Conservation (phyloP, 2,797 vertebrate species). For the Tapera naevia region DNA sequence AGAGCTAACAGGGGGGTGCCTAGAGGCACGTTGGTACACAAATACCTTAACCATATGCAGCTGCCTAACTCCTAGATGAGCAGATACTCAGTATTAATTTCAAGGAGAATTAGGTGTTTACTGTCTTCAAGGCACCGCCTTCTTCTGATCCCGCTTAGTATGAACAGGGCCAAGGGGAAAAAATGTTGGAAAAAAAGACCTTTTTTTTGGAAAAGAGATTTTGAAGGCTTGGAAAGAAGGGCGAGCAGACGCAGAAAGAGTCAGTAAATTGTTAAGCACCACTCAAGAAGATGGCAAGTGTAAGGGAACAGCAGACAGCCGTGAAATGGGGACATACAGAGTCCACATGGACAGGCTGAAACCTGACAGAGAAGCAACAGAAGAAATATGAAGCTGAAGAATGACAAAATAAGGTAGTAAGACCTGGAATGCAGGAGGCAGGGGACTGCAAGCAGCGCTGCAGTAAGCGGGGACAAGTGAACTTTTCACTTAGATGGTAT, state of each 20-base stretch:
- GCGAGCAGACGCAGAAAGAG: background rate
- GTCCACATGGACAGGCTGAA: background rate
- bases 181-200: background rate
- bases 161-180: background rate
- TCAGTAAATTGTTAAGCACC: background rate
- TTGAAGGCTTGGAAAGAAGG: background rate
- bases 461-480: background rate
- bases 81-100: background rate
- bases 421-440: background rate
- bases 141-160: background rate
- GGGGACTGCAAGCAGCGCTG: background rate
- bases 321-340: background rate
- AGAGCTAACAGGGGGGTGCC: background rate
- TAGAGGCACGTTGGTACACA: background rate
- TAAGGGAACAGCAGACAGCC: background rate
- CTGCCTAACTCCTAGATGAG: background rate
- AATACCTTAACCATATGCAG: background rate
- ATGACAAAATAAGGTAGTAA: background rate
- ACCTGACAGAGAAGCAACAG: background rate
- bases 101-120: background rate
- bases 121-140: background rate
- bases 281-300: background rate
- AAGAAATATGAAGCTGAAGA: background rate
- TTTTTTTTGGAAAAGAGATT: background rate
- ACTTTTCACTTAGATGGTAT: background rate